phyloP scores from a whole-genome alignment of 2,797 vertebrate species.

The Melanotaenia boesemani region DNA sequence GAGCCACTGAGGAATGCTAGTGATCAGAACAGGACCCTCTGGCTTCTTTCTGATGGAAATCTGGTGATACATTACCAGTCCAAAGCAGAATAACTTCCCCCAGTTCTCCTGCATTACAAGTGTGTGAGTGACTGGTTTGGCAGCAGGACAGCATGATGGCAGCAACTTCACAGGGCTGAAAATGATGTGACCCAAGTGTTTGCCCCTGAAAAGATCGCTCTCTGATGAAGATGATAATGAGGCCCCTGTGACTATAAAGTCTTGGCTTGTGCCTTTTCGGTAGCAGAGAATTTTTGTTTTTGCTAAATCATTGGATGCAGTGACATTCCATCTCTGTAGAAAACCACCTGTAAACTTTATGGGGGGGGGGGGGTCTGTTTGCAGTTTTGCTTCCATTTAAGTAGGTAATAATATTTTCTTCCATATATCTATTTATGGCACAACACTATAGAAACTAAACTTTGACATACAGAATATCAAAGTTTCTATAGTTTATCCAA shows the following conservation, averaged over 20 bases:
- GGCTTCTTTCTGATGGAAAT: conserved; percentile 77
- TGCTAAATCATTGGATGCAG: not conserved
- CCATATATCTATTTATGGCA: too few relatives aligned
- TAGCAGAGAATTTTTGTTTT: not conserved
- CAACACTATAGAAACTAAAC: too few relatives aligned
- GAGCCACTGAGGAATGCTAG: conserved; percentile 71
- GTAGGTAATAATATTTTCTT: not conserved
- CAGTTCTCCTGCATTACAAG: conserved; percentile 4
- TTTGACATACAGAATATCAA: too few relatives aligned
- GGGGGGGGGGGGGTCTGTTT: too few relatives aligned
- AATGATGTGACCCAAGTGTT: conserved; percentile 25
- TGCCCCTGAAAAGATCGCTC: not conserved
- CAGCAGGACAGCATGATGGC: conserved; percentile 22
- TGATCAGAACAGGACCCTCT: conserved; percentile 65
- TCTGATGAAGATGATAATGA: conserved; percentile 11
- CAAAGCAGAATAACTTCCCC: not conserved
- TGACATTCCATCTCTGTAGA: not conserved
- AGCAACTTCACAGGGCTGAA: conserved; percentile 23
- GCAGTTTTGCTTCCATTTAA: too few relatives aligned
- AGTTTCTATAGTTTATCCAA: too few relatives aligned
- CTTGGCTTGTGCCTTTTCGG: not conserved
- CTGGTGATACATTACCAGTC: conserved; percentile 40
- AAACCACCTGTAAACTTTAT: not conserved
- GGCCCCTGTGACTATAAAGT: not conserved
- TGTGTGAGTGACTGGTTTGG: conserved; percentile 33